Evolutionary conservation across 2,797 vertebrate species (phyloP).

Genomic region (Chaenodraco wilsoni): DNA sequence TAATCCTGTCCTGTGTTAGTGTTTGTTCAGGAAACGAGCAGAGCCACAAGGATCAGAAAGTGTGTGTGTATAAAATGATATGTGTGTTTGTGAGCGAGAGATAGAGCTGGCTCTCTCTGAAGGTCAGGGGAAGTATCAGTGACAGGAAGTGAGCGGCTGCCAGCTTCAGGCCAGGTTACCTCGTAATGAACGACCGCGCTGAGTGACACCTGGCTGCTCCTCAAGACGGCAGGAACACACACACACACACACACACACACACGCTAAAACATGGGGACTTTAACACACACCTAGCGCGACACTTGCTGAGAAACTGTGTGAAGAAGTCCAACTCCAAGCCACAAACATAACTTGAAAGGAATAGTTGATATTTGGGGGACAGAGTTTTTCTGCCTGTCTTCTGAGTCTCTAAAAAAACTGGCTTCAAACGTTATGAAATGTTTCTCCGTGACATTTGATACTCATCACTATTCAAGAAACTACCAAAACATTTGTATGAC

Average conservation of each 20-base stretch:
- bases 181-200: slow-evolving; percentile 84
- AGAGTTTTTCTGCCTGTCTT: background rate
- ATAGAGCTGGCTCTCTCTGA: slow-evolving; percentile 82
- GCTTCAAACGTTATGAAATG: background rate
- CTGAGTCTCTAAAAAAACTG: background rate
- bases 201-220: slow-evolving; percentile 85
- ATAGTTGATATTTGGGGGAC: too few species aligned
- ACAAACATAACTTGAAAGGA: too few species aligned
- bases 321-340: too few species aligned
- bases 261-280: slow-evolving; percentile 3
- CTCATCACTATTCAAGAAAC: background rate
- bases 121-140: slow-evolving; percentile 92
- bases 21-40: slow-evolving; percentile 33
- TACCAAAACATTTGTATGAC: background rate
- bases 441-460: background rate
- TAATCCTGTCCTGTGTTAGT: slow-evolving; percentile 4
- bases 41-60: slow-evolving; percentile 19
- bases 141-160: slow-evolving; percentile 87
- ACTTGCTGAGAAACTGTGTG: too few species aligned
- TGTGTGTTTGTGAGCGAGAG: background rate
- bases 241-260: slow-evolving; percentile 8
- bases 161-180: slow-evolving; percentile 85
- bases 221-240: slow-evolving; percentile 67
- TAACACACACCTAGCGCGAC: background rate
- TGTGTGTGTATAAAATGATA: slow-evolving; percentile 14